Evolutionary conservation across 1,140 invertebrate species (phyloP).

Genomic region (Eriocheir sinensis): DNA sequence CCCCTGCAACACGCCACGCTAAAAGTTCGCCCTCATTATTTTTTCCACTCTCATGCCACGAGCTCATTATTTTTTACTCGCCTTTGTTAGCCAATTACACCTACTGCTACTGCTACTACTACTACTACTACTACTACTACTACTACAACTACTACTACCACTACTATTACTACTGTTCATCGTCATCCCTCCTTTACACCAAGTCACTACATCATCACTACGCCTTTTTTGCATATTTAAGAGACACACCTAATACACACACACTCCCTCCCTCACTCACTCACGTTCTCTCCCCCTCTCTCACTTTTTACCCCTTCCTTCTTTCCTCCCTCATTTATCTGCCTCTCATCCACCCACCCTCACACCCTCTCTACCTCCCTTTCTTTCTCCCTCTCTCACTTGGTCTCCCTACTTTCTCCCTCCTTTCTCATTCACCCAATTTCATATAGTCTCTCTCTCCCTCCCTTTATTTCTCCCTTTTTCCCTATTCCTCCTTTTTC

Average conservation of each 20-base stretch:
- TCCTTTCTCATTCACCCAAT: too few species aligned
- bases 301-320: neutral
- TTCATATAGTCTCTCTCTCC: too few species aligned
- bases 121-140: too few species aligned
- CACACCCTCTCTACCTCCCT: neutral
- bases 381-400: neutral
- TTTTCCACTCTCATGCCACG: neutral
- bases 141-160: too few species aligned
- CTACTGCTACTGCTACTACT: too few species aligned
- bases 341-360: too few species aligned
- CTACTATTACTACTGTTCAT: too few species aligned
- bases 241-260: too few species aligned
- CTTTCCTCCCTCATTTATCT: neutral
- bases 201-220: too few species aligned
- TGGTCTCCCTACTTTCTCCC: neutral
- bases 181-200: too few species aligned
- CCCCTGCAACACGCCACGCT: neutral
- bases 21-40: neutral
- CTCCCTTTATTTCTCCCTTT: too few species aligned
- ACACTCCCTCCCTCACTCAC: slow-evolving; percentile 13
- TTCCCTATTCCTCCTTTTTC: neutral
- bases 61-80: slow-evolving; percentile 26
- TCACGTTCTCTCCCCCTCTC: slow-evolving; percentile 34
- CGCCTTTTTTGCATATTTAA: too few species aligned
- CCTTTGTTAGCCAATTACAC: neutral